Conservation (phyloP, 2,888 invertebrate species). For the Spodoptera littoralis region DNA sequence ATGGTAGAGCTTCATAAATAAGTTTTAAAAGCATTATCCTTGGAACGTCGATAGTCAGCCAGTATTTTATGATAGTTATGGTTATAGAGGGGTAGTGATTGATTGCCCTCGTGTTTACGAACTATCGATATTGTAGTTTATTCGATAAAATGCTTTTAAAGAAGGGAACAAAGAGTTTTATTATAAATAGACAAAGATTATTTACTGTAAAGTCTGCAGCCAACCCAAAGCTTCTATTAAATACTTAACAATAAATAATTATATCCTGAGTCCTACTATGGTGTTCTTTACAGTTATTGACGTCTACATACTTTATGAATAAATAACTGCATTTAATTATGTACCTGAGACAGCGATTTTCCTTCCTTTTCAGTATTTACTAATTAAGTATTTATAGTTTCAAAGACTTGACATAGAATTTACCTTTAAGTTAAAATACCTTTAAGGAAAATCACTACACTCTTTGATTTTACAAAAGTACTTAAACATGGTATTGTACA, state of each 20-base stretch:
- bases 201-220: not conserved
- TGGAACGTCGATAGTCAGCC: not conserved
- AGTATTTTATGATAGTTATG: constrained; percentile 14
- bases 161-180: not conserved
- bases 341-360: constrained; percentile 5
- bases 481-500: not conserved
- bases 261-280: constrained; percentile 13
- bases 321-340: constrained; percentile 7
- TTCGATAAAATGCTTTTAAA: not conserved
- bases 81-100: constrained; percentile 14
- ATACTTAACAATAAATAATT: constrained; percentile 13
- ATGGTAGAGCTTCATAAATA: not conserved
- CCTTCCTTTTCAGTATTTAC: constrained; percentile 3
- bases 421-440: no score
- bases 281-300: constrained; percentile 13
- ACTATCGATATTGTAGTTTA: constrained; percentile 15
- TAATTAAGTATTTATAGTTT: not conserved
- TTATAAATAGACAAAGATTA: no score
- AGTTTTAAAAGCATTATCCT: constrained; percentile 10
- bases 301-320: constrained; percentile 24
- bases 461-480: not conserved
- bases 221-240: constrained; percentile 45
- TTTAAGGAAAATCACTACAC: constrained; percentile 20
- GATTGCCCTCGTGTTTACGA: constrained; percentile 37
- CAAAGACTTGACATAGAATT: not conserved